Conservation (phyloP, 2,113 vertebrate species). For the Ahaetulla prasina region DNA sequence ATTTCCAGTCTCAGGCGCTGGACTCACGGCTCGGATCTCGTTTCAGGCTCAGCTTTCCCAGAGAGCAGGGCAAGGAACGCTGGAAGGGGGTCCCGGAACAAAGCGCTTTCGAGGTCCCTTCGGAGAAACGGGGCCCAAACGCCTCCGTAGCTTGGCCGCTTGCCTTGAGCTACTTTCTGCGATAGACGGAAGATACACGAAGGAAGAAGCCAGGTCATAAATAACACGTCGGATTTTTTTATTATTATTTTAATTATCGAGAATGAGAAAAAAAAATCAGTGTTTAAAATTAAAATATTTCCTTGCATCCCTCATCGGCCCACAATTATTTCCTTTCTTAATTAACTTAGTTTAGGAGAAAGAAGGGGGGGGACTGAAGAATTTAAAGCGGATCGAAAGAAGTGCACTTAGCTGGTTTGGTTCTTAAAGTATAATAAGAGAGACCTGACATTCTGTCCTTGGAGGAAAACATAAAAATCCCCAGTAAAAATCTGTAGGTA, state of each 20-base stretch:
- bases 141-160: neutral
- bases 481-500: constrained; percentile 1
- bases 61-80: neutral
- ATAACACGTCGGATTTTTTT: constrained; percentile 41
- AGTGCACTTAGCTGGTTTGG: constrained; percentile 71
- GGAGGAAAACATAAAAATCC: neutral
- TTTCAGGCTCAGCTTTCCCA: neutral
- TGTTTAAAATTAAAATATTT: constrained; percentile 59
- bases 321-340: constrained; percentile 52
- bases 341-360: constrained; percentile 69
- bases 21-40: neutral
- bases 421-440: constrained; percentile 67
- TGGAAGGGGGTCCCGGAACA: neutral
- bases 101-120: neutral
- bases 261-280: constrained; percentile 56
- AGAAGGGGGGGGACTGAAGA: constrained; percentile 21
- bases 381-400: constrained; percentile 57
- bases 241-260: constrained; percentile 58
- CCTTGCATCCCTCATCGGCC: neutral
- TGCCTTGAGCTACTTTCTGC: neutral
- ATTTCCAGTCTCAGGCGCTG: neutral
- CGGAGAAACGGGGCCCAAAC: neutral
- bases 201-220: constrained; percentile 6
- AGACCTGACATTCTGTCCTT: constrained; percentile 29
- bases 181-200: neutral